A percentile compares a stretch with the other conserved stretches of the same genome.
phyloP scores from a whole-genome alignment of 2,888 invertebrate genomes.

The Cryptophagus acutangulus region DNA sequence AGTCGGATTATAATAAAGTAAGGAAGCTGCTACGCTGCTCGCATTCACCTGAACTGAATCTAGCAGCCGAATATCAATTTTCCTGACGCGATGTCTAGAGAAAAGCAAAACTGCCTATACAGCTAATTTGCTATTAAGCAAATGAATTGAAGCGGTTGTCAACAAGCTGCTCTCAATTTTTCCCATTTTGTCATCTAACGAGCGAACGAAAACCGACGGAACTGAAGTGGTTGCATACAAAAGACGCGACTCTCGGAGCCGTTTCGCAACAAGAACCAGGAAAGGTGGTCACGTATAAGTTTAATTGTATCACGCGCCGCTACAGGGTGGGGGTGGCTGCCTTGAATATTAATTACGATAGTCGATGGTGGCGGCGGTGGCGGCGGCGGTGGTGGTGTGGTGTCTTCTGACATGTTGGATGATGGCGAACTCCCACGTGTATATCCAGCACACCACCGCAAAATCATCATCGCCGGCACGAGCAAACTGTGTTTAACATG shows the following conservation, averaged over 20 bases:
- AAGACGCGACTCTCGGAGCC: slow-evolving; percentile 17
- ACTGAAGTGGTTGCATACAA: not conserved
- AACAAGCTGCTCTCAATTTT: too few relatives aligned
- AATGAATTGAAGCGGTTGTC: too few relatives aligned
- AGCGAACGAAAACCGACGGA: too few relatives aligned
- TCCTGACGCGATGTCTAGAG: too few relatives aligned
- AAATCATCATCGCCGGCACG: slow-evolving; percentile 4
- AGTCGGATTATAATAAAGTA: not conserved
- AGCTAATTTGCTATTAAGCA: too few relatives aligned
- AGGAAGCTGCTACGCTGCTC: too few relatives aligned
- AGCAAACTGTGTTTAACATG: slow-evolving; percentile 3
- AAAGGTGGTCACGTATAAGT: slow-evolving; percentile 35
- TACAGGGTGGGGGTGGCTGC: slow-evolving; percentile 25
- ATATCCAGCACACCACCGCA: too few relatives aligned
- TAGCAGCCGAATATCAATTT: too few relatives aligned
- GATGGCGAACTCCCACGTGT: slow-evolving; percentile 4
- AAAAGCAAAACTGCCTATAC: too few relatives aligned
- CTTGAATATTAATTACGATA: slow-evolving; percentile 40
- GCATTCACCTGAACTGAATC: too few relatives aligned
- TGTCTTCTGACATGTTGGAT: slow-evolving; percentile 3
- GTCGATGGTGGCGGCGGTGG: not conserved
- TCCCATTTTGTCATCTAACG: too few relatives aligned
- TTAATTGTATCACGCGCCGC: slow-evolving; percentile 43
- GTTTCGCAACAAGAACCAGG: too few relatives aligned
- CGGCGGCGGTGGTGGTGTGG: slow-evolving; percentile 1